Conservation (phyloP, 2,888 invertebrate genomes). For the Sympetrum striolatum region DNA sequence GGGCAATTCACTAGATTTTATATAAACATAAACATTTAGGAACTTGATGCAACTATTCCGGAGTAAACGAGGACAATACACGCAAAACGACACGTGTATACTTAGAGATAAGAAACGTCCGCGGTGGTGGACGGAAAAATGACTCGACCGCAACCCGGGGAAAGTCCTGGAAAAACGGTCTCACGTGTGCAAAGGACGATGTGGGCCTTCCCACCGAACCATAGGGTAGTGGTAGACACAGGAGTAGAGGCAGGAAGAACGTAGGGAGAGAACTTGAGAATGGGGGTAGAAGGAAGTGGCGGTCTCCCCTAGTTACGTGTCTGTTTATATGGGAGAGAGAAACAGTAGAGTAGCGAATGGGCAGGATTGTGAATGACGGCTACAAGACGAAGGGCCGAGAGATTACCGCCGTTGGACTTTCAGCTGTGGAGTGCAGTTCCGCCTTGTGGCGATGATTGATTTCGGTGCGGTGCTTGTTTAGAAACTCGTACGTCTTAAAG, state of each 20-base stretch:
- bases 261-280: background rate
- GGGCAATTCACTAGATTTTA: too few relatives aligned
- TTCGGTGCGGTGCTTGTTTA: background rate
- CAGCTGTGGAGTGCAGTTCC: background rate
- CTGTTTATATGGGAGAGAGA: background rate
- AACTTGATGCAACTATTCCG: too few relatives aligned
- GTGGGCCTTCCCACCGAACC: background rate
- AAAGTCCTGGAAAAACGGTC: background rate
- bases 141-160: background rate
- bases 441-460: background rate
- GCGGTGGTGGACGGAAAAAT: background rate
- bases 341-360: background rate
- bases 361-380: background rate
- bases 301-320: background rate
- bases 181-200: background rate
- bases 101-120: background rate
- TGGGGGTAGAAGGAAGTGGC: slow-evolving; percentile 33
- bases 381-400: background rate
- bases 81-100: background rate
- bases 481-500: background rate
- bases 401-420: background rate
- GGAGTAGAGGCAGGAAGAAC: background rate
- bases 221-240: background rate
- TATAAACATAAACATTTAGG: too few relatives aligned
- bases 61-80: background rate